A percentile compares a stretch with the other conserved stretches of the same genome.
These are phyloP conservation scores for Yasuhikotakia modesta DNA, from an alignment of 2,797 vertebrate species.

Conservation along the genomic window DNA sequence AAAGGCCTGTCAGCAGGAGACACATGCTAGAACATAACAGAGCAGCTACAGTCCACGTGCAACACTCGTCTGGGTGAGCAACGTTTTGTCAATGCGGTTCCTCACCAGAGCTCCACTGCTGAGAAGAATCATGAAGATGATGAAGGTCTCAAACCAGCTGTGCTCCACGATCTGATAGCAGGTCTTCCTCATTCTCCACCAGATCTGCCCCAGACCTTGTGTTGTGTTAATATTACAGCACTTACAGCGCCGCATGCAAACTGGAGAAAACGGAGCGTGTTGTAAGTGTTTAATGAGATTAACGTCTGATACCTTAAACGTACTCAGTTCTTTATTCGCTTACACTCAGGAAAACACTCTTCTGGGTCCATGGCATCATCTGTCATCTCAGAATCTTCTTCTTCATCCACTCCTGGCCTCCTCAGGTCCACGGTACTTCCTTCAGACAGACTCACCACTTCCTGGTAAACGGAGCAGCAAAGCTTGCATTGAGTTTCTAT, in stretches of 20 bases:
- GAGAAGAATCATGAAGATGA: slow-evolving; percentile 93
- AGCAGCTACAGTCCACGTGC: neutral
- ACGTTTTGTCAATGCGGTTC: neutral
- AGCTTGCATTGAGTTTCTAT: neutral
- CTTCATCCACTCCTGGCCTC: slow-evolving; percentile 87
- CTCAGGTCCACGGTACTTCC: slow-evolving; percentile 95
- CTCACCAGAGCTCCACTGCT: slow-evolving; percentile 92
- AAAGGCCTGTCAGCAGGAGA: slow-evolving; percentile 84
- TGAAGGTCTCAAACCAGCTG: slow-evolving; percentile 94
- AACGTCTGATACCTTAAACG: too few species aligned
- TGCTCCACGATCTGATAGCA: slow-evolving; percentile 94
- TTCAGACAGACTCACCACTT: slow-evolving; percentile 88
- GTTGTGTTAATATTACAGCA: slow-evolving; percentile 78
- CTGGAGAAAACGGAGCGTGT: slow-evolving; percentile 66
- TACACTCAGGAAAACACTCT: slow-evolving; percentile 93
- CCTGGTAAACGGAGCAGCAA: slow-evolving; percentile 58
- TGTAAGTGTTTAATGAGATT: neutral
- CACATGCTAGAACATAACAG: neutral
- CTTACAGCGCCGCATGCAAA: slow-evolving; percentile 73
- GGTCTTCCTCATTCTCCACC: slow-evolving; percentile 93
- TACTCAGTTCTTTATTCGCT: slow-evolving; percentile 30
- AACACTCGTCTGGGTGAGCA: too few species aligned
- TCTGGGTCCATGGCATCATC: slow-evolving; percentile 92
- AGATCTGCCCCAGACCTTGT: slow-evolving; percentile 75
- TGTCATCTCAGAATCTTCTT: slow-evolving; percentile 81